These are phyloP conservation scores for Megalops atlanticus DNA, from an alignment of 2,113 vertebrate species.

Conservation along the genomic window DNA sequence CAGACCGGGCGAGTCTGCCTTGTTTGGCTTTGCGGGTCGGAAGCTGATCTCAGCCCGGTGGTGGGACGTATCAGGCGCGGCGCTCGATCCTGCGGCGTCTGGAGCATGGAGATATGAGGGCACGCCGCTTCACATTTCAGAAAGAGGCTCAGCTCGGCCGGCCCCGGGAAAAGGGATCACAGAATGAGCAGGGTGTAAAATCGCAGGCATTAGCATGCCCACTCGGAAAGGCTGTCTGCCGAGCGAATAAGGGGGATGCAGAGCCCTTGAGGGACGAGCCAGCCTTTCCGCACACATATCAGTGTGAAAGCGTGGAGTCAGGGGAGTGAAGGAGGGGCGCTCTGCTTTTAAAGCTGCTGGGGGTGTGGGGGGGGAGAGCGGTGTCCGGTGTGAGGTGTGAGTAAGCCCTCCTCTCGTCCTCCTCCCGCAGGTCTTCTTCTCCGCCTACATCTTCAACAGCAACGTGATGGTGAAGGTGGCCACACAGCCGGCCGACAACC, in stretches of 20 bases:
- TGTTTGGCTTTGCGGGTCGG: no score
- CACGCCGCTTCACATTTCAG: not conserved
- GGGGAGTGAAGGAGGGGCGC: no score
- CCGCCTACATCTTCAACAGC: constrained; percentile 99
- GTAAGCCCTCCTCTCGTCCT: not conserved
- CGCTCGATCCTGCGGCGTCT: not conserved
- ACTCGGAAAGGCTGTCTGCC: no score
- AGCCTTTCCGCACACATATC: no score
- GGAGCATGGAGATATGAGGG: not conserved
- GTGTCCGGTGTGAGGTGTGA: not conserved
- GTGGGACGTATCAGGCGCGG: no score
- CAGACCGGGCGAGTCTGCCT: no score
- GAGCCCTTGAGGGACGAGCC: no score
- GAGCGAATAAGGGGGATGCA: no score
- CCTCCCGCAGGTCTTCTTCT: constrained; percentile 89
- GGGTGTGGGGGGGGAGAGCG: not conserved
- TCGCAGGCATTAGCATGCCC: no score
- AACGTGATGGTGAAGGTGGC: constrained; percentile 99
- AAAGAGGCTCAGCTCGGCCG: not conserved
- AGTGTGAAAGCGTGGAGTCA: not conserved
- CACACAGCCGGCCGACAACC: constrained; percentile 97
- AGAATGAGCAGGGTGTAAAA: not conserved
- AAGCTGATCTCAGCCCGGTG: no score
- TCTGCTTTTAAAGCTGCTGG: no score
- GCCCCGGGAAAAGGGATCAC: not conserved